These are phyloP conservation scores for Drymodes brunneopygia DNA, from an alignment of 2,113 vertebrate genomes.

Conservation along the genomic window DNA sequence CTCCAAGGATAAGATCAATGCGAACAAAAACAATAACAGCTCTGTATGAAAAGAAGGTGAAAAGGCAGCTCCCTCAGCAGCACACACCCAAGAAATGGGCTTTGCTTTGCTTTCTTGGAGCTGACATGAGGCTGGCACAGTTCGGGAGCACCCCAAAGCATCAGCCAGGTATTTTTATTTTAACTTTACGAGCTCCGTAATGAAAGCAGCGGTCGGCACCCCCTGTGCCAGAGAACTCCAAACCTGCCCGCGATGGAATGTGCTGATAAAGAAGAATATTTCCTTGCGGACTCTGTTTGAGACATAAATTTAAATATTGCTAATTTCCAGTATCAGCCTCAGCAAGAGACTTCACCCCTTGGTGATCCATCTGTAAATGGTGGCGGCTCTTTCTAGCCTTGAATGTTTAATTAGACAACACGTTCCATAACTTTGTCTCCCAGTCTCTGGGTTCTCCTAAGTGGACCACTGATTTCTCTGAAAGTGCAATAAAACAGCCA, in stretches of 20 bases:
- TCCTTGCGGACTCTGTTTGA: background rate
- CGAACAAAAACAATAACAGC: background rate
- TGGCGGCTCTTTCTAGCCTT: background rate
- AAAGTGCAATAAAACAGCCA: background rate
- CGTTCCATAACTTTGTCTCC: accelerated
- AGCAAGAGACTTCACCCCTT: background rate
- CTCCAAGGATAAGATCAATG: conserved; percentile 55
- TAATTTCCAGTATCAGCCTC: conserved; percentile 5
- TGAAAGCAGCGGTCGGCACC: background rate
- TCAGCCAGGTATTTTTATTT: background rate
- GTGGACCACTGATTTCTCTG: background rate
- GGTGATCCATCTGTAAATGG: background rate
- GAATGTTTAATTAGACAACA: background rate
- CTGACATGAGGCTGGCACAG: background rate
- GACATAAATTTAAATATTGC: background rate
- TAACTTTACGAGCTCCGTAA: background rate
- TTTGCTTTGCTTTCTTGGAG: background rate
- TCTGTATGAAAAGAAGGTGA: conserved; percentile 41
- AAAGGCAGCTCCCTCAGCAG: conserved; percentile 41
- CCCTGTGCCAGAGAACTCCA: background rate
- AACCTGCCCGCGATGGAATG: conserved; percentile 23
- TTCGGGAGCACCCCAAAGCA: background rate
- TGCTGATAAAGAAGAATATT: conserved; percentile 33
- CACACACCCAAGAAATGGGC: background rate
- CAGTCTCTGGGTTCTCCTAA: background rate